Evolutionary conservation across 1,140 invertebrate species (phyloP).

Genomic region (Periplaneta americana): DNA sequence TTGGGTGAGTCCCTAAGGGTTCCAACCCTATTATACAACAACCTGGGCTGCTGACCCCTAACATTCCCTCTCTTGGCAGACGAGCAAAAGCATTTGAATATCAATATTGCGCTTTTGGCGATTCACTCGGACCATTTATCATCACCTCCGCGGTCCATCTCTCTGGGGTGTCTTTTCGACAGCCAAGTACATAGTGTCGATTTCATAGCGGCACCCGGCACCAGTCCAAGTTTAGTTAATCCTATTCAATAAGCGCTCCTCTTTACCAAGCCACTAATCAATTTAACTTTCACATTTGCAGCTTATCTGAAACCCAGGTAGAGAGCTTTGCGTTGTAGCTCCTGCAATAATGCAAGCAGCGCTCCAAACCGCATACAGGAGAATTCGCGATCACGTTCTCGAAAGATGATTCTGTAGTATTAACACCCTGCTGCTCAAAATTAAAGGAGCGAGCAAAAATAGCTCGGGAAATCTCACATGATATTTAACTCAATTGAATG

Average conservation of each 20-base stretch:
- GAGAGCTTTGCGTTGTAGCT: no score
- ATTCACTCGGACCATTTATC: conserved; percentile 3
- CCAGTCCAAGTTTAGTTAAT: background rate
- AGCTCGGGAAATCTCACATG: no score
- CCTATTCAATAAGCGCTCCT: background rate
- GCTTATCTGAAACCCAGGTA: background rate
- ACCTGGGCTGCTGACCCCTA: background rate
- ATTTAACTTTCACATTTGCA: background rate
- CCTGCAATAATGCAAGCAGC: no score
- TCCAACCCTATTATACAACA: background rate
- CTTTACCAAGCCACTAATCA: background rate
- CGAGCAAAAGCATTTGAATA: conserved; percentile 6
- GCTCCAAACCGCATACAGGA: no score
- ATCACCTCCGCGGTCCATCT: background rate
- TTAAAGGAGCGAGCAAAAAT: no score
- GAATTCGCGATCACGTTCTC: no score
- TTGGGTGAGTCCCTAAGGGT: background rate
- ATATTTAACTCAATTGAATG: no score
- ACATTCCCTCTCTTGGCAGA: background rate
- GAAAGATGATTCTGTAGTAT: no score
- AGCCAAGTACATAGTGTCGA: background rate
- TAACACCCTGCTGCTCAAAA: no score
- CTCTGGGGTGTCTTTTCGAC: conserved; percentile 3
- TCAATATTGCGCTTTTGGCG: conserved; percentile 6
- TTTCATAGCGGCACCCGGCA: background rate